Conservation (phyloP, 2,888 invertebrate species). For the Ectobius pallidus region DNA sequence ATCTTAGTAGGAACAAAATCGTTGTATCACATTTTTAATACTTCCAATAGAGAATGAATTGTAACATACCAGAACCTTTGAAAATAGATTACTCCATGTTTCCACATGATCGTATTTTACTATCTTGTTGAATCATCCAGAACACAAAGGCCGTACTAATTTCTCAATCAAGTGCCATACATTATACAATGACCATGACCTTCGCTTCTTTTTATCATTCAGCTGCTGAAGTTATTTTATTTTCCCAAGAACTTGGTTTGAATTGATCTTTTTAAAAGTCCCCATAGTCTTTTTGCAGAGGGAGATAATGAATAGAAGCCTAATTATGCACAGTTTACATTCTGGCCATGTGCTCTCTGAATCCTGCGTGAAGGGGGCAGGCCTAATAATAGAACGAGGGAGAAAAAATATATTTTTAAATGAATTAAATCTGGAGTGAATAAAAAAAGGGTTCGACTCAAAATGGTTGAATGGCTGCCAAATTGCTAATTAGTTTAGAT, state of each 20-base stretch:
- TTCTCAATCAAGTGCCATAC: neutral
- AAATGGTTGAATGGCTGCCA: neutral
- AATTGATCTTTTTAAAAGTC: neutral
- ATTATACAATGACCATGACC: neutral
- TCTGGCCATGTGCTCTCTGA: neutral
- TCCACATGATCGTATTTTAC: no score
- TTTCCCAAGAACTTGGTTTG: neutral
- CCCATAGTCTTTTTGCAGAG: neutral
- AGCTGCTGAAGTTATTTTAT: neutral
- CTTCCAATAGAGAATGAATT: no score
- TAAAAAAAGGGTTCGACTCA: neutral
- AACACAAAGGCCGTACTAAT: neutral
- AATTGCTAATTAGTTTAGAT: slow-evolving; percentile 25
- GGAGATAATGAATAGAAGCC: slow-evolving; percentile 7
- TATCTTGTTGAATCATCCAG: no score
- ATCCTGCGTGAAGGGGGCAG: neutral
- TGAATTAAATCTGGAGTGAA: neutral
- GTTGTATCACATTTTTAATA: no score
- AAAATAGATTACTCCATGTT: no score
- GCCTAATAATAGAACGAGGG: neutral
- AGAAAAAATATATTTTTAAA: neutral
- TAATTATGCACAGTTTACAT: slow-evolving; percentile 17
- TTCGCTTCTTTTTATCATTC: neutral
- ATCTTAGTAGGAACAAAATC: no score
- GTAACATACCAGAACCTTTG: no score